Percentiles rank a stretch among this genome's conserved stretches.
Evolutionary conservation across 2,797 vertebrate genomes (phyloP).

Genomic region (Hirundo rustica): DNA sequence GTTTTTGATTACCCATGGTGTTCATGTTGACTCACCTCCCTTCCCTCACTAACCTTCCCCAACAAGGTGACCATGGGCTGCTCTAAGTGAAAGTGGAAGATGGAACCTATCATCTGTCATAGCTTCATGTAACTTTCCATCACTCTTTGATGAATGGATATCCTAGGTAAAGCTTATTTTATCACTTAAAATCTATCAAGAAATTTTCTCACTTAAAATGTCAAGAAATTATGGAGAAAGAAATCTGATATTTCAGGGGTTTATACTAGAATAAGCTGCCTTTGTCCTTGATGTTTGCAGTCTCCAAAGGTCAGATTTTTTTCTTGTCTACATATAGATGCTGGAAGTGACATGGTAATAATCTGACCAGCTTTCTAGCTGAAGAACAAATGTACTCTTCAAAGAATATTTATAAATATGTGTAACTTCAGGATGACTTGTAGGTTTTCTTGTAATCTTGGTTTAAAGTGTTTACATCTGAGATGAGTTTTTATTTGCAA

Average conservation of each 20-base stretch:
- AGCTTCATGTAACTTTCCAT: not conserved
- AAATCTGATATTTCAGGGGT: not conserved
- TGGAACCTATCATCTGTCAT: not conserved
- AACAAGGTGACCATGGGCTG: not conserved
- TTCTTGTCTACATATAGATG: not conserved
- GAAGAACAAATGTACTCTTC: not conserved
- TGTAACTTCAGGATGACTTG: not conserved
- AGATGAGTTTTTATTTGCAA: not conserved
- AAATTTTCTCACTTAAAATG: not conserved
- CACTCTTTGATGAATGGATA: not conserved
- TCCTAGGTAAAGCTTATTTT: not conserved
- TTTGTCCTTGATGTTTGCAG: not conserved
- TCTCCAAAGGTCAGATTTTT: not conserved
- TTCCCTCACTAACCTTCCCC: not conserved
- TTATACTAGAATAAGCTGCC: not conserved
- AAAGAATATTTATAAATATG: not conserved
- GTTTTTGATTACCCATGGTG: not conserved
- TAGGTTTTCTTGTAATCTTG: not conserved
- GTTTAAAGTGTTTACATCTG: not conserved
- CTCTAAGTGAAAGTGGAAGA: not conserved
- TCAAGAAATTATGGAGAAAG: not conserved
- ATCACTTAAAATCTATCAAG: not conserved
- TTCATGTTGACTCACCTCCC: not conserved
- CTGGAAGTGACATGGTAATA: not conserved
- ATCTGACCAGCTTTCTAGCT: not conserved